phyloP scores from a whole-genome alignment of 2,888 invertebrate species.

The Glyphotaelius pellucidus region DNA sequence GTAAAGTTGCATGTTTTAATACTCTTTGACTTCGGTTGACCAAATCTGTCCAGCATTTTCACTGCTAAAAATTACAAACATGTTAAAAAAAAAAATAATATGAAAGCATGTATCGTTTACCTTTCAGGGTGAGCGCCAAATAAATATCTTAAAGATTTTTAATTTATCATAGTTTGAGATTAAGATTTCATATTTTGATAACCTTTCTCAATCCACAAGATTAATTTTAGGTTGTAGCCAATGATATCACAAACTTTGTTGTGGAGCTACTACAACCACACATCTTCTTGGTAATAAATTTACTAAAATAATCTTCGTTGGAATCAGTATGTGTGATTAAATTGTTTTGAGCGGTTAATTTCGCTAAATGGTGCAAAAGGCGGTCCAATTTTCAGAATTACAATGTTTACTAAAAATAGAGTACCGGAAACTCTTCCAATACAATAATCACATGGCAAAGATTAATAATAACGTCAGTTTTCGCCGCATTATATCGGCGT shows the following conservation, averaged over 20 bases:
- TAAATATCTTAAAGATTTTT: not conserved
- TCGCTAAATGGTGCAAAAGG: too few relatives aligned
- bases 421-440: too few relatives aligned
- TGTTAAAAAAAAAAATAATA: not conserved
- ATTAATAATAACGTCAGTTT: not conserved
- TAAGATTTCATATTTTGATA: not conserved
- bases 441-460: too few relatives aligned
- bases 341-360: not conserved
- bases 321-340: not conserved
- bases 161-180: too few relatives aligned
- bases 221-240: not conserved
- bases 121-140: not conserved
- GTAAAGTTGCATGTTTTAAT: not conserved
- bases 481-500: not conserved
- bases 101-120: not conserved
- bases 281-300: not conserved
- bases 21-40: not conserved
- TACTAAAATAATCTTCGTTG: not conserved
- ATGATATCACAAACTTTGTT: not conserved
- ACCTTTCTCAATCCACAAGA: not conserved
- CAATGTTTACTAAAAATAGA: too few relatives aligned
- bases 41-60: slow-evolving; percentile 2
- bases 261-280: not conserved
- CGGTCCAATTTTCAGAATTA: too few relatives aligned
- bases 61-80: not conserved